Conservation (phyloP, 2,888 invertebrate species). For the Coleophora deauratella region DNA sequence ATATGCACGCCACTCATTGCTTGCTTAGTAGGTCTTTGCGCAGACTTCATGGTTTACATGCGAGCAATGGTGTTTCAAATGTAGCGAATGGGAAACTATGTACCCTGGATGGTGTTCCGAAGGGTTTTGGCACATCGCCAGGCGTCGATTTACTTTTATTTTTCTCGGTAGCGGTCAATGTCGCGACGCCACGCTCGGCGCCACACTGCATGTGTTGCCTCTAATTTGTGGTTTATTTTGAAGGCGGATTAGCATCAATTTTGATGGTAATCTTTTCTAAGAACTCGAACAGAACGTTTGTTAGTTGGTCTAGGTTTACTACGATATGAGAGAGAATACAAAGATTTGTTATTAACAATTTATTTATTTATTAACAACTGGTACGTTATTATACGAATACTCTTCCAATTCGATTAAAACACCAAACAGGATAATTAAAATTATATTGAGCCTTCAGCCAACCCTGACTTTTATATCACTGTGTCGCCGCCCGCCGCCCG, state of each 20-base stretch:
- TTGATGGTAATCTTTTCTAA: background rate
- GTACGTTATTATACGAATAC: too few species aligned
- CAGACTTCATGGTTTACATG: background rate
- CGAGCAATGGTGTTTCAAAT: slow-evolving; percentile 6
- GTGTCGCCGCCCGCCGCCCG: too few species aligned
- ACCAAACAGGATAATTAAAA: background rate
- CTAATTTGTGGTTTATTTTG: slow-evolving; percentile 38
- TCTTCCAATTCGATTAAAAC: too few species aligned
- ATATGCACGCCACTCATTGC: slow-evolving; percentile 15
- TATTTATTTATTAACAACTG: too few species aligned
- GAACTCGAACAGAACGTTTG: too few species aligned
- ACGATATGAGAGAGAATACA: too few species aligned
- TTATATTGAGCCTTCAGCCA: too few species aligned
- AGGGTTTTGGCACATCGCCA: slow-evolving; percentile 66
- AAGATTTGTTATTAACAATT: too few species aligned
- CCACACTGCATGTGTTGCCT: slow-evolving; percentile 50
- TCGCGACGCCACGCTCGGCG: slow-evolving; percentile 50
- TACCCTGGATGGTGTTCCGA: slow-evolving; percentile 30
- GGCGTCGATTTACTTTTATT: slow-evolving; percentile 67
- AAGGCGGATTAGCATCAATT: slow-evolving; percentile 14
- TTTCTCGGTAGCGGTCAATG: slow-evolving; percentile 70
- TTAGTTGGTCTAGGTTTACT: too few species aligned
- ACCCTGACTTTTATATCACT: too few species aligned
- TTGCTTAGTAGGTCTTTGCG: background rate
- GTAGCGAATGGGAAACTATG: slow-evolving; percentile 22